Evolutionary conservation across 2,797 vertebrate genomes (phyloP).

Genomic region (Salmo trutta): DNA sequence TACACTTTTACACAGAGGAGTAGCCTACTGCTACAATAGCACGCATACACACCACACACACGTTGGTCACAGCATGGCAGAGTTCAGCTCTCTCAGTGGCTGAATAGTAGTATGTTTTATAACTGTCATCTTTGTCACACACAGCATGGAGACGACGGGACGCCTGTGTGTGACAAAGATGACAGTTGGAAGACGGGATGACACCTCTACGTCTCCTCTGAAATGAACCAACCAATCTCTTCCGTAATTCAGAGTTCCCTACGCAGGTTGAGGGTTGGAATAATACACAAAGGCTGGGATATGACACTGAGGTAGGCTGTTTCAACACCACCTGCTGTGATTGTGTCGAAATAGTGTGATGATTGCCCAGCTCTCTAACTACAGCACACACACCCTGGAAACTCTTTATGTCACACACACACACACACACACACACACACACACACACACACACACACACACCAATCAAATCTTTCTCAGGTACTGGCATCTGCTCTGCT

Average conservation of each 20-base stretch:
- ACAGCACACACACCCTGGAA: background rate
- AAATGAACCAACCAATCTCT: background rate
- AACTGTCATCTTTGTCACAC: constrained; percentile 28
- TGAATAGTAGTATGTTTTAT: constrained; percentile 2
- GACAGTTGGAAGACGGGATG: background rate
- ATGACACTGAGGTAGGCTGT: constrained; percentile 1
- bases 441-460: no score
- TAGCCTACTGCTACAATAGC: background rate
- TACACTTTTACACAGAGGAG: constrained; percentile 7
- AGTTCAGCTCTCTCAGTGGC: background rate
- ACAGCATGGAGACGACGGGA: no score
- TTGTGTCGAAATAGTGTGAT: background rate
- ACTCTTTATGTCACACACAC: no score
- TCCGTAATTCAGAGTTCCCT: background rate
- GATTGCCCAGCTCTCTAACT: background rate
- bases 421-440: no score
- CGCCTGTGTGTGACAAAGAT: background rate
- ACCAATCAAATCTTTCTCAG: no score
- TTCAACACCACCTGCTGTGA: background rate
- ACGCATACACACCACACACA: constrained; percentile 14
- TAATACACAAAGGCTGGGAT: background rate
- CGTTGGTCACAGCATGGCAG: background rate
- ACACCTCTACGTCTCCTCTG: background rate
- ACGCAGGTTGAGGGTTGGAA: background rate
- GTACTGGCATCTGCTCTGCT: no score